phyloP scores from a whole-genome alignment of 2,888 invertebrate genomes.

The Dasysyrphus albostriatus region DNA sequence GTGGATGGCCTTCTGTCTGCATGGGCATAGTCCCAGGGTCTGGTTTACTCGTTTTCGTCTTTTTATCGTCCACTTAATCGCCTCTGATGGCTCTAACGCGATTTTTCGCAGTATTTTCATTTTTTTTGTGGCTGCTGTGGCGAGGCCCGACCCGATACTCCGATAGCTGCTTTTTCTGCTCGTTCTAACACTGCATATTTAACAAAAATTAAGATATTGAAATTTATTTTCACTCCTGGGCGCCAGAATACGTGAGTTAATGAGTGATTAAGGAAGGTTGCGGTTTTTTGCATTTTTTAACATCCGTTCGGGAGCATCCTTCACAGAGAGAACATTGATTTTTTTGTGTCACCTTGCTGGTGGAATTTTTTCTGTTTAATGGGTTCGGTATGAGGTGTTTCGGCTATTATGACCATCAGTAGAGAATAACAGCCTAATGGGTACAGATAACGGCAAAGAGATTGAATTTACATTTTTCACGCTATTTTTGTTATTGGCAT shows the following conservation, averaged over 20 bases:
- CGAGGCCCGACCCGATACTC: neutral
- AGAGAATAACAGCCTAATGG: slow-evolving; percentile 67
- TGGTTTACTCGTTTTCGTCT: slow-evolving; percentile 34
- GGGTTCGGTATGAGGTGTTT: slow-evolving; percentile 39
- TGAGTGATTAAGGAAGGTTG: slow-evolving; percentile 66
- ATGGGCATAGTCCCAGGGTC: neutral
- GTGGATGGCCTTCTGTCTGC: slow-evolving; percentile 29
- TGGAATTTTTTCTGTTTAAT: slow-evolving; percentile 26
- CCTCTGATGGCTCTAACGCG: slow-evolving; percentile 71
- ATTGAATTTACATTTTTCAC: slow-evolving; percentile 50
- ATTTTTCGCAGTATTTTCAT: slow-evolving; percentile 65
- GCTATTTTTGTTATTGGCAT: neutral
- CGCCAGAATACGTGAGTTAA: slow-evolving; percentile 69
- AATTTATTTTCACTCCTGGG: slow-evolving; percentile 68
- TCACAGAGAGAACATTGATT: slow-evolving; percentile 21
- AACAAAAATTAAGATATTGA: slow-evolving; percentile 69
- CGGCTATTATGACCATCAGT: slow-evolving; percentile 46
- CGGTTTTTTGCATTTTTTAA: slow-evolving; percentile 23
- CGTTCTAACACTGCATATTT: slow-evolving; percentile 60
- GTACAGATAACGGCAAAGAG: slow-evolving; percentile 63
- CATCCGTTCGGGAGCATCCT: slow-evolving; percentile 30
- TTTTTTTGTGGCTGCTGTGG: slow-evolving; percentile 38
- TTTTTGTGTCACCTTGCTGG: slow-evolving; percentile 26
- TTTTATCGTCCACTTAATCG: slow-evolving; percentile 74
- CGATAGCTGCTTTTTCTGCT: slow-evolving; percentile 4